phyloP scores from a whole-genome alignment of 2,888 invertebrate species.

The Diaperis boleti region DNA sequence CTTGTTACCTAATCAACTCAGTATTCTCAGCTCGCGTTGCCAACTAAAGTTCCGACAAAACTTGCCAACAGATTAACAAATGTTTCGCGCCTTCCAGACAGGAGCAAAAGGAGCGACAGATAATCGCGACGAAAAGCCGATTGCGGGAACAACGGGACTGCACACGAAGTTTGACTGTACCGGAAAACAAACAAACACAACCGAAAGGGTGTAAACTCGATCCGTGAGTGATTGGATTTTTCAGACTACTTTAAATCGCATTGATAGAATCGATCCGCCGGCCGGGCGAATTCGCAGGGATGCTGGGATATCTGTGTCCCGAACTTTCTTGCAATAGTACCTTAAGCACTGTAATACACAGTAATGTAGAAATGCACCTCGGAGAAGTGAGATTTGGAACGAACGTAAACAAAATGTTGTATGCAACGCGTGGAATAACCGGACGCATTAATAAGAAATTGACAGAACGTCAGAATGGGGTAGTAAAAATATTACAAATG shows the following conservation, averaged over 20 bases:
- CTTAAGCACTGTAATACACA: background rate
- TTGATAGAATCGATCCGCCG: slow-evolving; percentile 53
- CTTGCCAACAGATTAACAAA: slow-evolving; percentile 31
- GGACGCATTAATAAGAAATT: no score
- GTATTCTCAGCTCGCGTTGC: slow-evolving; percentile 3
- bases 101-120: slow-evolving; percentile 21
- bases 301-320: no score
- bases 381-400: no score
- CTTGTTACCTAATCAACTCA: slow-evolving; percentile 35
- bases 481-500: no score
- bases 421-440: no score
- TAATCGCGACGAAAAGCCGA: slow-evolving; percentile 34
- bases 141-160: slow-evolving; percentile 27
- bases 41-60: slow-evolving; percentile 27
- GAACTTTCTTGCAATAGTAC: no score
- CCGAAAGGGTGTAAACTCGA: slow-evolving; percentile 48
- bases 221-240: slow-evolving; percentile 56
- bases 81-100: slow-evolving; percentile 30
- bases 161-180: slow-evolving; percentile 26
- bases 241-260: slow-evolving; percentile 55
- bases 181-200: slow-evolving; percentile 38
- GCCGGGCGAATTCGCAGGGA: slow-evolving; percentile 2
- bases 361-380: no score
- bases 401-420: no score
- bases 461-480: no score